These are phyloP conservation scores for Palythoa heliodiscus DNA, from an alignment of 92 coral and sea anemone genomes.

Conservation along the genomic window DNA sequence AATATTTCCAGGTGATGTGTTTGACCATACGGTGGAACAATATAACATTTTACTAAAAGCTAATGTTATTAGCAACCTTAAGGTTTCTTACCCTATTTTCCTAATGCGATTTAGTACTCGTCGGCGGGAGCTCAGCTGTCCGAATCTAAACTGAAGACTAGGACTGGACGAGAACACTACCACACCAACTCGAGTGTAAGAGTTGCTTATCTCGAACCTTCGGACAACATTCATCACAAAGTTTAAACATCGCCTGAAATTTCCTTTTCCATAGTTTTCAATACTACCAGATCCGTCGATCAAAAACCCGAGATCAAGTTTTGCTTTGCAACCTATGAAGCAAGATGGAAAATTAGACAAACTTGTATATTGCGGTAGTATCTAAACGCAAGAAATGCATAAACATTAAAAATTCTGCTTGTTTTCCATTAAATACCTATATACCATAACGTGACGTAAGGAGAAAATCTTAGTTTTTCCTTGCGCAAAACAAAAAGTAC, in stretches of 20 bases:
- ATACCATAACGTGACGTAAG: too few relatives aligned
- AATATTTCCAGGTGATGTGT: too few relatives aligned
- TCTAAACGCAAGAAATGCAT: too few relatives aligned
- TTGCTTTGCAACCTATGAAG: constrained; percentile 4
- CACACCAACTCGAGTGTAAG: constrained; percentile 29
- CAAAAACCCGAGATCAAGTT: constrained; percentile 33
- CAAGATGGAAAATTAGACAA: background rate
- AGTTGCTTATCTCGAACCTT: constrained; percentile 3
- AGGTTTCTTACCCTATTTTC: background rate
- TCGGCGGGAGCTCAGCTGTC: constrained; percentile 1
- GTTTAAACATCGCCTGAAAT: constrained; percentile 15
- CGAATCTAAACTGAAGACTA: background rate
- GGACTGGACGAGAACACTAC: constrained; percentile 24
- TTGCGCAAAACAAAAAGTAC: too few relatives aligned
- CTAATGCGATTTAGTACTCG: constrained; percentile 5
- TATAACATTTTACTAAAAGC: too few relatives aligned
- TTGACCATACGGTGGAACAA: too few relatives aligned
- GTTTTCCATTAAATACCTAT: too few relatives aligned
- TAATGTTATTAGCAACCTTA: background rate
- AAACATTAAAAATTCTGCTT: too few relatives aligned
- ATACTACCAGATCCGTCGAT: constrained; percentile 36
- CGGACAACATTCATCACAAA: constrained; percentile 42
- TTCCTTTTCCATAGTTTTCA: constrained; percentile 21
- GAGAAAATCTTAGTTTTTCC: too few relatives aligned
- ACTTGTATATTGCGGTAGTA: too few relatives aligned